Conservation (phyloP, 2,888 invertebrate genomes). For the Amphipyra tragopoginis region DNA sequence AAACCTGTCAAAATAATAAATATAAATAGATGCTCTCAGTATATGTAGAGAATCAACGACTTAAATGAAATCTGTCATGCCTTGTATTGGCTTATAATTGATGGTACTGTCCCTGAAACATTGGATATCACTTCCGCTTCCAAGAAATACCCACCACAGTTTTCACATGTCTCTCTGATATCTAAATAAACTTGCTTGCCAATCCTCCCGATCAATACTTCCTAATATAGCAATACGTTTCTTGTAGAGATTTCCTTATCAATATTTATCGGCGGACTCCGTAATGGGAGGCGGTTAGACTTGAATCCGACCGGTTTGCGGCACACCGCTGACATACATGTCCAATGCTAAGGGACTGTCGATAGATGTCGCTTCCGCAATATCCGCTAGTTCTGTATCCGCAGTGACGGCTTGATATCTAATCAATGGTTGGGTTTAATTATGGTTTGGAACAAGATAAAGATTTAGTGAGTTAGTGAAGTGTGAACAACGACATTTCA, state of each 20-base stretch:
- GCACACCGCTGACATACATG: constrained; percentile 64
- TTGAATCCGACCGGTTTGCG: constrained; percentile 48
- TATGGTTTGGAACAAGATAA: constrained; percentile 4
- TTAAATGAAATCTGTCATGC: no score
- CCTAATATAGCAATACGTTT: constrained; percentile 48
- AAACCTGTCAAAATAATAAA: no score
- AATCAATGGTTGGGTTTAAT: constrained; percentile 39
- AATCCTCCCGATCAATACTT: constrained; percentile 20
- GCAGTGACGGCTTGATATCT: constrained; percentile 35
- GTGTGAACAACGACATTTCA: neutral
- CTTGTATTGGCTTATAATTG: no score
- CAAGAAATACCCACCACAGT: constrained; percentile 25
- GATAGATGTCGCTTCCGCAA: constrained; percentile 43
- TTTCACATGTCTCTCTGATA: constrained; percentile 47
- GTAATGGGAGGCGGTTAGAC: constrained; percentile 40
- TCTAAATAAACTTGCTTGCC: constrained; percentile 42
- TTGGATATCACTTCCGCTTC: constrained; percentile 34
- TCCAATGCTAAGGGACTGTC: constrained; percentile 42
- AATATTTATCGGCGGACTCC: constrained; percentile 50
- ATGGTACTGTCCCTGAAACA: constrained; percentile 1
- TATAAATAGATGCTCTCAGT: no score
- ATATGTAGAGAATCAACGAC: no score
- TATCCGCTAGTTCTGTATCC: constrained; percentile 46
- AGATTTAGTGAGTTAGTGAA: neutral
- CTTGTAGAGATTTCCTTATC: constrained; percentile 53